phyloP scores from a whole-genome alignment of 2,797 vertebrate genomes.

The Cygnus olor region DNA sequence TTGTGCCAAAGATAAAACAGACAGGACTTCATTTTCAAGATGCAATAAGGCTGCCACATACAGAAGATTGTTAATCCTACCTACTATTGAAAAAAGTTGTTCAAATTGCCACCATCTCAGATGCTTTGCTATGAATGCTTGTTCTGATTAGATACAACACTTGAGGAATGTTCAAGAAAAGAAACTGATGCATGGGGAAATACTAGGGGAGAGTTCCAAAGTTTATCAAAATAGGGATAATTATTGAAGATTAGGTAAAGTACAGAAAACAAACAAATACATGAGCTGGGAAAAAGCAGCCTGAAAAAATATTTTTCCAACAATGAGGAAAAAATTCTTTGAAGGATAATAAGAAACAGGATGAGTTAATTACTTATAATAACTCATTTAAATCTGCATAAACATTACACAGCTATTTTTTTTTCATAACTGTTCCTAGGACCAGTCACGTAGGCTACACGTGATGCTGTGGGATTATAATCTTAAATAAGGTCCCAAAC shows the following conservation, averaged over 20 bases:
- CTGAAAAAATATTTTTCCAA: constrained; percentile 1
- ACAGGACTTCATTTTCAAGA: background rate
- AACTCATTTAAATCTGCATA: constrained; percentile 6
- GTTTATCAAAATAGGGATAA: constrained; percentile 30
- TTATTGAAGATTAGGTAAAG: background rate
- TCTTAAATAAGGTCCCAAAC: background rate
- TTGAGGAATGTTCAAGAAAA: background rate
- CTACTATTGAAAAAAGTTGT: background rate
- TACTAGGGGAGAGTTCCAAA: background rate
- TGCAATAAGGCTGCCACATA: background rate
- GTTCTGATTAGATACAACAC: background rate
- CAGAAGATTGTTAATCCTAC: background rate
- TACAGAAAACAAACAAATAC: constrained; percentile 17
- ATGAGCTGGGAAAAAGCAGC: background rate
- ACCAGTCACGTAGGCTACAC: background rate
- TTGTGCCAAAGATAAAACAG: background rate
- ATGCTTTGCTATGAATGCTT: background rate
- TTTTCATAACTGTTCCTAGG: background rate
- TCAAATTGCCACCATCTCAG: background rate
- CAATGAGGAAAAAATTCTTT: background rate
- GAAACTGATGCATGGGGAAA: background rate
- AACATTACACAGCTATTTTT: constrained; percentile 21
- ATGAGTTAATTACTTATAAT: constrained; percentile 28
- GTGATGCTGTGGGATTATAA: background rate
- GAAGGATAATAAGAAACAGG: constrained; percentile 4